A percentile compares a stretch with the other conserved stretches of the same genome.
phyloP scores from a whole-genome alignment of 1,140 invertebrate genomes.

The Alviniconcha marisindica region DNA sequence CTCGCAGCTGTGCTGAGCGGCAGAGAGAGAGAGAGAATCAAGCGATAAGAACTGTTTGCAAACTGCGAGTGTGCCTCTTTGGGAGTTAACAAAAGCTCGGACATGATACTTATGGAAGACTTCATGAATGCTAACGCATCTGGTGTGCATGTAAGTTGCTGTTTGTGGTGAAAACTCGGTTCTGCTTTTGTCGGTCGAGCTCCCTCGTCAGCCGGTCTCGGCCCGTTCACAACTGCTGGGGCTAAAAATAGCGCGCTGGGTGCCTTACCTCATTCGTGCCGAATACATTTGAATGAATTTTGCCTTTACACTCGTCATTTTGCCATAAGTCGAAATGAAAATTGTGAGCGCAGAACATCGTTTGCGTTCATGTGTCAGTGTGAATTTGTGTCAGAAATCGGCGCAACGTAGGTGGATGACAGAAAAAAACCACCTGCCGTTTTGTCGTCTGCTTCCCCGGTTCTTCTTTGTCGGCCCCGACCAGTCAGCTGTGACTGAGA shows the following conservation, averaged over 20 bases:
- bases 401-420: too few species aligned
- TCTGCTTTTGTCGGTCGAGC: not conserved
- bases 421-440: too few species aligned
- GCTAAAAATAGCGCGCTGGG: constrained; percentile 28
- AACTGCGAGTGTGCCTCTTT: not conserved
- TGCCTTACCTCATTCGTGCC: constrained; percentile 14
- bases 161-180: not conserved
- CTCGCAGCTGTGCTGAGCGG: constrained; percentile 24
- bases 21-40: not conserved
- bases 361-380: too few species aligned
- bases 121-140: constrained; percentile 22
- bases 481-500: not conserved
- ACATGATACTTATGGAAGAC: constrained; percentile 41
- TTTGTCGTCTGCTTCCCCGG: constrained; percentile 12
- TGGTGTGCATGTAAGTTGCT: not conserved
- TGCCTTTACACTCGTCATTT: not conserved
- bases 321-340: too few species aligned
- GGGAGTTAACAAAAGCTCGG: not conserved
- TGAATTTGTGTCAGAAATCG: too few species aligned
- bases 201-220: too few species aligned
- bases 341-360: too few species aligned
- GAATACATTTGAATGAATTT: constrained; percentile 22
- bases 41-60: not conserved
- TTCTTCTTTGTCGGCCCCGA: not conserved
- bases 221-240: not conserved